Evolutionary conservation across 2,888 invertebrate species (phyloP), one percentile per base, ranked within the genome.

Genomic region (Crossocerus cetratus): DNA sequence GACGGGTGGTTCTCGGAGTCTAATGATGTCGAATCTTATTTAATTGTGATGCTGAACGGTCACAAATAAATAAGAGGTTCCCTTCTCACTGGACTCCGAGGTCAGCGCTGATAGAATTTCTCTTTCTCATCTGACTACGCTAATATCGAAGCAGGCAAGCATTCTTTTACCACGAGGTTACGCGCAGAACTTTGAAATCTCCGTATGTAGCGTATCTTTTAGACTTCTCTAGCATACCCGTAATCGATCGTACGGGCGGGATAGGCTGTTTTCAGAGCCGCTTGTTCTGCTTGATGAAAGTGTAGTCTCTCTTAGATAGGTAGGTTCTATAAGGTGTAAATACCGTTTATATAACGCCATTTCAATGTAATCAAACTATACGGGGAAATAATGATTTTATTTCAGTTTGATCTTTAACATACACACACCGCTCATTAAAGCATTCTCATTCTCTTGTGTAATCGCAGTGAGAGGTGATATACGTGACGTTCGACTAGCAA

Each of bases 231-330:
- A 32, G 32, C 32, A 32, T 32, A 32, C 32, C 32, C 8, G 32
- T 32, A 32, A 32, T 32, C 8, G 32, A 14, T 13, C 55, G 3
- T 43, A 57, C 13, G 8, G 21, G 55, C 56, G 11, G 20, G 58
- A 56, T 53, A 58, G n/a, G n/a, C 21, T 55, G 22, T 54, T 58
- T 14, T n/a, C 11, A 62, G 22, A 16, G 45, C 61, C 22, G 65
- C 67, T 79, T 58, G 75, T 32, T 77, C 67, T 70, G 57, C 56
- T 77, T 69, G 81, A 74, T 67, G 54, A 58, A 75, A 70, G 78
- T 71, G 70, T 72, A 65, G 67, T 74, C 70, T 67, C 74, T 61
- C 43, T 13, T 65, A 68, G 63, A 60, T 78, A 69, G 69, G 71
- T 69, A 59, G 66, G 66, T 78, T 78, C 70, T 57, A 69, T 59